phyloP scores from a whole-genome alignment of 2,113 vertebrate genomes.

The Corythaeola cristata region DNA sequence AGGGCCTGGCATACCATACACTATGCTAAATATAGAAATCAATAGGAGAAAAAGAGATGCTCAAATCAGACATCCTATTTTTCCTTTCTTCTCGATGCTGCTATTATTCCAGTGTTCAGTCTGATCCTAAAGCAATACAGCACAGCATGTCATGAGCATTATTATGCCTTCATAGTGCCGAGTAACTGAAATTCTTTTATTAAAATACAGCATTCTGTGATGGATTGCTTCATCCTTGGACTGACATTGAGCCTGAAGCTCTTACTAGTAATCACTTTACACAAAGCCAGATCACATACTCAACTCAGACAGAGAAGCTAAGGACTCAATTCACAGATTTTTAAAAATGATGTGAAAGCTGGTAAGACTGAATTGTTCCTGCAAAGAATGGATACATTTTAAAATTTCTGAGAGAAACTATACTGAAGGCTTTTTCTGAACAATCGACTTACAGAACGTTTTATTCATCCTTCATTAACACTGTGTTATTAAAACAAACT shows the following conservation, averaged over 20 bases:
- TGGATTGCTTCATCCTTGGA: slow-evolving; percentile 64
- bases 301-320: slow-evolving; percentile 21
- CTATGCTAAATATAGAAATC: background rate
- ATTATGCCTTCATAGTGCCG: slow-evolving; percentile 31
- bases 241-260: slow-evolving; percentile 62
- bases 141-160: slow-evolving; percentile 45
- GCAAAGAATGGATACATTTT: background rate
- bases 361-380: background rate
- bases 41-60: background rate
- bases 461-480: background rate
- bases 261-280: slow-evolving; percentile 65
- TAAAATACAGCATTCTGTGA: slow-evolving; percentile 58
- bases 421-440: background rate
- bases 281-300: slow-evolving; percentile 52
- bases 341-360: slow-evolving; percentile 16
- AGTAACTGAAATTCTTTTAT: slow-evolving; percentile 67
- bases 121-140: slow-evolving; percentile 58
- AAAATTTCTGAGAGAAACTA: slow-evolving; percentile 10
- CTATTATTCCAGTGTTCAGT: slow-evolving; percentile 47
- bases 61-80: slow-evolving; percentile 24
- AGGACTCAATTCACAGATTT: slow-evolving; percentile 23
- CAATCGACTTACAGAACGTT: fast-evolving
- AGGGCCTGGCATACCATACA: background rate
- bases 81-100: slow-evolving; percentile 3
- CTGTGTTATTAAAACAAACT: background rate